phyloP scores from a whole-genome alignment of 1,140 invertebrate species.

The Armadillidium nasatum region DNA sequence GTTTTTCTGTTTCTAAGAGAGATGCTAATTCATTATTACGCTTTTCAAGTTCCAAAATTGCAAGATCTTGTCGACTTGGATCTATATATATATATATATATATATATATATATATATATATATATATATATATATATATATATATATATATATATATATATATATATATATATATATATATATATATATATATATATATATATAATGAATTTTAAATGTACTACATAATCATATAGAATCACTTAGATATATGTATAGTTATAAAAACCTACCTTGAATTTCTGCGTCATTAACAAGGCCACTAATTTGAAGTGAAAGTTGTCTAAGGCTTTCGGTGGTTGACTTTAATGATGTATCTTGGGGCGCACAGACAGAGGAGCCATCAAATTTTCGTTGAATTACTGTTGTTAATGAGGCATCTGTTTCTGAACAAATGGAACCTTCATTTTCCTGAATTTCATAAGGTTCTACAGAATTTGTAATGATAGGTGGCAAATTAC shows the following conservation, averaged over 20 bases:
- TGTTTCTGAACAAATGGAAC: constrained; percentile 7
- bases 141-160: too few relatives aligned
- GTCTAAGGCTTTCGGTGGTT: not conserved
- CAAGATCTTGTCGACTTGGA: not conserved
- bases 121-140: not conserved
- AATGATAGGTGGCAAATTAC: too few relatives aligned
- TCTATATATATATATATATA: not conserved
- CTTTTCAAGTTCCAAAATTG: constrained; percentile 1
- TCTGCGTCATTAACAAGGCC: not conserved
- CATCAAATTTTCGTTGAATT: not conserved
- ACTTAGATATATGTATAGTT: too few relatives aligned
- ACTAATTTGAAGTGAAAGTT: not conserved
- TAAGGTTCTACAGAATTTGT: not conserved
- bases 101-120: too few relatives aligned
- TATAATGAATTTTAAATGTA: too few relatives aligned
- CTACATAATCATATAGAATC: too few relatives aligned
- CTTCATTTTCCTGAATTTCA: not conserved
- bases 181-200: too few relatives aligned
- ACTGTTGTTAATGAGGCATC: not conserved
- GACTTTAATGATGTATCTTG: not conserved
- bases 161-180: not conserved
- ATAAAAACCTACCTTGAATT: not conserved
- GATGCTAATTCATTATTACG: not conserved
- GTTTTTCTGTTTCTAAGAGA: not conserved
- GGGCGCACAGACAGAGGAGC: not conserved